phyloP scores from a whole-genome alignment of 2,888 invertebrate genomes.

The Zhengitettix transpicula region DNA sequence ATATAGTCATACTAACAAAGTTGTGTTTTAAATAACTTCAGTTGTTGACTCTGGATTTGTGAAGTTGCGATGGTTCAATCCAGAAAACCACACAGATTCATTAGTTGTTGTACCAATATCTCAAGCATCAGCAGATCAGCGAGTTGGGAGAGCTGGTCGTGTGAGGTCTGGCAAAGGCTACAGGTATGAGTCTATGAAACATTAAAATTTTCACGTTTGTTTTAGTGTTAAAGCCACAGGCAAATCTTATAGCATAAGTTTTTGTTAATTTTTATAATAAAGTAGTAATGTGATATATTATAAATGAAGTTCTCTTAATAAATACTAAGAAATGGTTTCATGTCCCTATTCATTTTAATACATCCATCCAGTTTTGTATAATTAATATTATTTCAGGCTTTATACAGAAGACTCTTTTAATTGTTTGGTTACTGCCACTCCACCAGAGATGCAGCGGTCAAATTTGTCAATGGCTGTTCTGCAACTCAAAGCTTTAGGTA shows the following conservation, averaged over 20 bases:
- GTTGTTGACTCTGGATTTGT: constrained; percentile 94
- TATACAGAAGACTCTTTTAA: constrained; percentile 63
- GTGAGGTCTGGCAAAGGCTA: constrained; percentile 71
- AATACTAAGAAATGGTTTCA: too few species aligned
- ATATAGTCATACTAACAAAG: too few species aligned
- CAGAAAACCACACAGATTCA: constrained; percentile 65
- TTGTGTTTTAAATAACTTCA: constrained; percentile 22
- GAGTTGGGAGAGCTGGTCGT: constrained; percentile 86
- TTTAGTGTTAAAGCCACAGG: neutral
- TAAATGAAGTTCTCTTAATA: too few species aligned
- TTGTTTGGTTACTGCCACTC: constrained; percentile 49
- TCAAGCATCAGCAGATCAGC: constrained; percentile 74
- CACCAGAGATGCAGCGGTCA: constrained; percentile 85
- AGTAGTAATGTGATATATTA: too few species aligned
- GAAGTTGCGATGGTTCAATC: constrained; percentile 80
- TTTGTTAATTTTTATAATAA: too few species aligned
- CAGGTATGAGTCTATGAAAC: constrained; percentile 30
- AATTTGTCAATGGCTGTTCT: constrained; percentile 72
- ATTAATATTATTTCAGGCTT: constrained; percentile 31
- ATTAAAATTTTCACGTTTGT: neutral
- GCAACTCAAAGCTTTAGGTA: constrained; percentile 85
- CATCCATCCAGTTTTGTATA: constrained; percentile 6
- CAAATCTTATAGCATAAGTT: too few species aligned
- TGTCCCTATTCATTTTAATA: too few species aligned
- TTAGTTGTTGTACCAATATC: constrained; percentile 71